Base-by-base conservation (phyloP, 2,888 invertebrate species). In the Drosophila borborema region DNA sequence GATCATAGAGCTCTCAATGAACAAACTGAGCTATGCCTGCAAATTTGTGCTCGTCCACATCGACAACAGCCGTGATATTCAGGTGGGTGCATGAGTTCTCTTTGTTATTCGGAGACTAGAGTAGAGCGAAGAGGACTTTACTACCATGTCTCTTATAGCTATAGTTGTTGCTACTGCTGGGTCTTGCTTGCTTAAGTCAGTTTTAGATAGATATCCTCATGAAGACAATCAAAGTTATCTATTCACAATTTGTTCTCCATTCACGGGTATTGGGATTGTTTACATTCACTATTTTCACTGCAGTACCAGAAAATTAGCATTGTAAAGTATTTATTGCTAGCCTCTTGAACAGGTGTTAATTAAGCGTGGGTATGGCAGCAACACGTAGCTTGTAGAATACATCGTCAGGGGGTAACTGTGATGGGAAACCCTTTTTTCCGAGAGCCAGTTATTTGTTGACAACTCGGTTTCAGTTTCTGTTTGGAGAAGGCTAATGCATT, bases 1-100 rank as follows among this genome's bases (percentile, higher is more conserved):
- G 93, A 96, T 96, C 87, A 95, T 98, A 36, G 97, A 96, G 63
- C 94, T 97, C 23, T 94, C 94, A 92, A 95, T 74, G 94, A 95
- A 69, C 94, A 95, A 92, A 64, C 80, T 91, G 78, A 71, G 94
- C 92, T 92, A 94, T 91, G 46, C 94, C 90, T 76, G 94, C 92
- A 78, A 93, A 92, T 85, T 91, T 68, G 93, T 99, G 18, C 97
- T 97, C 86, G 95, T 99, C 46, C 99, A 99, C 91, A 95, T 99
- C 46, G 99, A 99, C 92, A 99, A 99, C 90, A 97, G 98, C 61
- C 95, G 99, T 54, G 99, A 99, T 92, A 95, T 98, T 77, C 96
- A 95, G 92, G 97, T 98, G 91, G 94, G 94, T 28, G 28, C 28
- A 28, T 28, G 6, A 28, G 6, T 28, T 6, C 28, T 28, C 6